Conservation (phyloP, 2,888 invertebrate genomes). For the Scelioninae gen. 2 region DNA sequence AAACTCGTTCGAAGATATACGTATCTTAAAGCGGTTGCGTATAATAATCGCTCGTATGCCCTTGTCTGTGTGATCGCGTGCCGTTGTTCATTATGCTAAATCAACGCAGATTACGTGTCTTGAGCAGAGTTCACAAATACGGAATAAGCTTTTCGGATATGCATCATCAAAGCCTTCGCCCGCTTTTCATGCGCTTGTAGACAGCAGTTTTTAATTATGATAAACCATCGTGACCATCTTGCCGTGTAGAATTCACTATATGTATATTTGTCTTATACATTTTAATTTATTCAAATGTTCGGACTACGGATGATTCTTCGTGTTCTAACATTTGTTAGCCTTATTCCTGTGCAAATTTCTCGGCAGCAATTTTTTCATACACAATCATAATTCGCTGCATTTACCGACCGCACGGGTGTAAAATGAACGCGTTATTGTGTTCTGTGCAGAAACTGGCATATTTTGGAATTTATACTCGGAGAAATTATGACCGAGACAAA, state of each 20-base stretch:
- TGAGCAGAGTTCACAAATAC: slow-evolving; percentile 40
- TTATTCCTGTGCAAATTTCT: slow-evolving; percentile 15
- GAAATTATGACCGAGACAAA: too few relatives aligned
- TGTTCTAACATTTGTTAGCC: slow-evolving; percentile 27
- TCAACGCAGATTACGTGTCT: slow-evolving; percentile 50
- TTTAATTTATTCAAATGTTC: slow-evolving; percentile 39
- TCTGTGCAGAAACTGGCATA: too few relatives aligned
- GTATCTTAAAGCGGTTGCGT: slow-evolving; percentile 47
- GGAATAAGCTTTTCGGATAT: slow-evolving; percentile 39
- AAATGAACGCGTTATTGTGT: too few relatives aligned
- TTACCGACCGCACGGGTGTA: too few relatives aligned
- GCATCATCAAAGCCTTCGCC: slow-evolving; percentile 32
- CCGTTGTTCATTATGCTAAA: slow-evolving; percentile 50
- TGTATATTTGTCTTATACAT: slow-evolving; percentile 26
- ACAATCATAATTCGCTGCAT: too few relatives aligned
- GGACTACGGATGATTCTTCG: slow-evolving; percentile 10
- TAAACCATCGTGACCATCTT: slow-evolving; percentile 22
- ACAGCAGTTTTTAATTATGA: slow-evolving; percentile 39
- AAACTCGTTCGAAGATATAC: slow-evolving; percentile 42
- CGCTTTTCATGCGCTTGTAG: slow-evolving; percentile 1
- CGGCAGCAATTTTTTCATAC: slow-evolving; percentile 14
- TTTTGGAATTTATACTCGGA: too few relatives aligned
- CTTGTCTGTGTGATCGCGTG: slow-evolving; percentile 50
- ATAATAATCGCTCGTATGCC: slow-evolving; percentile 41
- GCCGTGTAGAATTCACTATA: too few relatives aligned